These are phyloP conservation scores for Cataglyphis altisquamis DNA, from an alignment of 2,888 invertebrate genomes.

Conservation along the genomic window DNA sequence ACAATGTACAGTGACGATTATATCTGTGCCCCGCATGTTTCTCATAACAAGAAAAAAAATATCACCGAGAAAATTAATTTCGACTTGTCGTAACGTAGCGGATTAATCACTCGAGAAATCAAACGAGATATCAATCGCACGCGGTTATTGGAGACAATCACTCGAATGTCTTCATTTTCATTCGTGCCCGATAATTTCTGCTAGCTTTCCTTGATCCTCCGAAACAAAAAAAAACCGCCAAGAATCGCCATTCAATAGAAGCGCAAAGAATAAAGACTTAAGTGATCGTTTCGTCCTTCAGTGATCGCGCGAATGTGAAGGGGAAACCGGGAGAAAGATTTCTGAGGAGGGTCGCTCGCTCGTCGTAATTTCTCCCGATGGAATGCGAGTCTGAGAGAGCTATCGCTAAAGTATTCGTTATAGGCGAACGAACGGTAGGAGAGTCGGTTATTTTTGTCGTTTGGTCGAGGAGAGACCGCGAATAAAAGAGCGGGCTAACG, in stretches of 20 bases:
- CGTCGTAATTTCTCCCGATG: slow-evolving; percentile 26
- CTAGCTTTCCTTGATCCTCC: background rate
- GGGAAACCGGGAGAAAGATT: slow-evolving; percentile 57
- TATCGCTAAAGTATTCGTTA: slow-evolving; percentile 32
- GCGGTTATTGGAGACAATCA: background rate
- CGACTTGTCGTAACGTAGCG: background rate
- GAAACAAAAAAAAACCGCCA: slow-evolving; percentile 21
- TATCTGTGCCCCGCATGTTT: background rate
- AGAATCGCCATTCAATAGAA: slow-evolving; percentile 49
- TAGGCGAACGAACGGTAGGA: slow-evolving; percentile 42
- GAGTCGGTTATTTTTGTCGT: slow-evolving; percentile 74
- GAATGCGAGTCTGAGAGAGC: slow-evolving; percentile 39
- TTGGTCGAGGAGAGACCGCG: slow-evolving; percentile 68
- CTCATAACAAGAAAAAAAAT: background rate
- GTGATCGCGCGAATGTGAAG: slow-evolving; percentile 67
- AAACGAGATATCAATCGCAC: slow-evolving; percentile 13
- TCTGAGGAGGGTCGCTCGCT: slow-evolving; percentile 52
- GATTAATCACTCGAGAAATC: background rate
- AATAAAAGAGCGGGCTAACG: slow-evolving; percentile 70
- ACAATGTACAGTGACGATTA: background rate
- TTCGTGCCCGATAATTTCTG: slow-evolving; percentile 1
- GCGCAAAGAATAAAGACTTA: slow-evolving; percentile 64
- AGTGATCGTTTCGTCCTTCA: slow-evolving; percentile 68
- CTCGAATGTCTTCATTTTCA: slow-evolving; percentile 17
- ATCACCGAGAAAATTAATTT: background rate